Evolutionary conservation across 2,888 invertebrate species (phyloP), one percentile per base, ranked within the genome.

Genomic region (Acheta domesticus): DNA sequence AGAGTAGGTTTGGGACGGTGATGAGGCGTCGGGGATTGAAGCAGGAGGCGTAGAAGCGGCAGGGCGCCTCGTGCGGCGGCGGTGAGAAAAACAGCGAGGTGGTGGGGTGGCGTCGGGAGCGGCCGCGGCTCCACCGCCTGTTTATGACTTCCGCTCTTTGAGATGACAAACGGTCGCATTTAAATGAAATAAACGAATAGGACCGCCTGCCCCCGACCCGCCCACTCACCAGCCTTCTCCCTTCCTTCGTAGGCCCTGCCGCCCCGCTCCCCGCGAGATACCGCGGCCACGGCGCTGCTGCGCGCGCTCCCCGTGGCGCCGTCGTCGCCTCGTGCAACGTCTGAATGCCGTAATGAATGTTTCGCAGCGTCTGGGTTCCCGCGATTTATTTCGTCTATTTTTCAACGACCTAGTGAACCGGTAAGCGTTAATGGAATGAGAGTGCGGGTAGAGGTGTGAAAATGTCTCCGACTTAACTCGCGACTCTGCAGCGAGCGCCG

Each of bases 121-220:
- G 16, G 4, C 62, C n/a, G 62, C 36, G 14, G 16, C 62, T 12
- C 12, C 62, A 11, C 62, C 62, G 62, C 62, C 62, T 62, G 62
- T 62, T 62, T 62, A 62, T 62, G 62, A n/a, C 62, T 62, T 62
- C 62, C 62, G 62, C 62, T 62, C n/a, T 62, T 62, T n/a, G 62
- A 3, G 62, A 62, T 62, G 62, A 62, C 62, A 16, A 62, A 62
- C 62, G 62, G 8, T 16, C 62, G 62, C 62, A 62, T 62, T 62
- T 62, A 62, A 62, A 62, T 62, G 62, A 62, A 62, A 62, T 62
- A 62, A 62, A 62, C 62, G 62, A 62, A 62, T 62, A 62, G 62
- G n/a, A 62, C 2, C 62, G 62, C 62, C 62, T 5, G 12, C 62
- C 62, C 62, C n/a, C n/a, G n/a, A n/a, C n/a, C n/a, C n/a, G n/a